Evolutionary conservation across 2,888 invertebrate genomes (phyloP).

Genomic region (Torymus texanus): DNA sequence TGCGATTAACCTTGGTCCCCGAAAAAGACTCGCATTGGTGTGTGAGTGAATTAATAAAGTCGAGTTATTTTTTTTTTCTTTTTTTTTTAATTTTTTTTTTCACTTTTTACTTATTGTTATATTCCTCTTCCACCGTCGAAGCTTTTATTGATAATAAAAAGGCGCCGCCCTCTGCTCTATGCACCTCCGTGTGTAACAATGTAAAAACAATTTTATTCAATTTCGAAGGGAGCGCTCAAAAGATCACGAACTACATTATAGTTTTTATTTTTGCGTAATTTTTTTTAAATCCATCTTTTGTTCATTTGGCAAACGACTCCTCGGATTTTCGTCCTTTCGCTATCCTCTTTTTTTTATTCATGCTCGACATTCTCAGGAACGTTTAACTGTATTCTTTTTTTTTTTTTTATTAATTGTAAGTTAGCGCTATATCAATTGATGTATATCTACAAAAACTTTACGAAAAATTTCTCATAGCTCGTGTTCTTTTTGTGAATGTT

Average conservation of each 20-base stretch:
- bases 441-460: conserved; percentile 50
- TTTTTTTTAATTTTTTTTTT: conserved; percentile 20
- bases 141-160: conserved; percentile 57
- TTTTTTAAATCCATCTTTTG: conserved; percentile 35
- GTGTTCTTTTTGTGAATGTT: conserved; percentile 39
- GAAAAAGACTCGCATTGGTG: conserved; percentile 45
- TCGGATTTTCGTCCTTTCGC: conserved; percentile 15
- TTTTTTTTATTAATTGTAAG: conserved; percentile 24
- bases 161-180: conserved; percentile 35
- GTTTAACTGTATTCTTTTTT: conserved; percentile 20
- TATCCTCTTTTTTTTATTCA: conserved; percentile 24
- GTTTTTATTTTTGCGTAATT: conserved; percentile 40
- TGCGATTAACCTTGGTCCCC: conserved; percentile 47
- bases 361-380: conserved; percentile 46
- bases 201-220: conserved; percentile 55
- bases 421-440: conserved; percentile 42
- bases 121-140: conserved; percentile 35
- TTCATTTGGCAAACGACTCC: conserved; percentile 52
- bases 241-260: conserved; percentile 53
- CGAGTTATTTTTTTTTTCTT: conserved; percentile 24
- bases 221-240: conserved; percentile 51
- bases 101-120: conserved; percentile 46
- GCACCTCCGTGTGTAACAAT: conserved; percentile 48
- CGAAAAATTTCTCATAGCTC: conserved; percentile 51
- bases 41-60: conserved; percentile 43